Conservation (phyloP, 2,888 invertebrate species). For the Apeira syringaria region DNA sequence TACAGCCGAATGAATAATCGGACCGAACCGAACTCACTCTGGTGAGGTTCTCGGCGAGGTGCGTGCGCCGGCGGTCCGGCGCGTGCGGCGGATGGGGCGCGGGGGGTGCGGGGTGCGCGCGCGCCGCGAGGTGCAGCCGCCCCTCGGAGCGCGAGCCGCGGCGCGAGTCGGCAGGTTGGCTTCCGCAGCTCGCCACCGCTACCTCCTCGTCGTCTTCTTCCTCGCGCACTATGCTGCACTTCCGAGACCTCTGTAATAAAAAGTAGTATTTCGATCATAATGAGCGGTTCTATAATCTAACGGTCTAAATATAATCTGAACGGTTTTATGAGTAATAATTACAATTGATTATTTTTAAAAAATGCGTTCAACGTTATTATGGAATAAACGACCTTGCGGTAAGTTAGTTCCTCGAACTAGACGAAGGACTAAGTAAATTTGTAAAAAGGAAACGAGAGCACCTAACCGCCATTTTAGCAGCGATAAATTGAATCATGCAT, state of each 20-base stretch:
- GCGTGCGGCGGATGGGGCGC: constrained; percentile 83
- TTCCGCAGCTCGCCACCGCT: constrained; percentile 74
- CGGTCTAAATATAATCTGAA: too few species aligned
- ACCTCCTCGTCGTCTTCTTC: constrained; percentile 95
- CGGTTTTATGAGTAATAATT: too few species aligned
- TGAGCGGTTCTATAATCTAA: too few species aligned
- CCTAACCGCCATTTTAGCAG: too few species aligned
- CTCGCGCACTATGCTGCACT: constrained; percentile 96
- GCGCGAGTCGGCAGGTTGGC: constrained; percentile 80
- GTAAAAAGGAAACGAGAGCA: too few species aligned
- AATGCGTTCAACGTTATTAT: too few species aligned
- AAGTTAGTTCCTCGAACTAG: too few species aligned
- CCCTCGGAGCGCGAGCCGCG: constrained; percentile 93
- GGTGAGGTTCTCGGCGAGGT: constrained; percentile 84
- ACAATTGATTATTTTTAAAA: too few species aligned
- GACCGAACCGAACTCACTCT: constrained; percentile 48
- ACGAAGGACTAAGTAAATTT: too few species aligned
- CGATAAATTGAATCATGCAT: too few species aligned
- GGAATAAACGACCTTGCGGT: too few species aligned
- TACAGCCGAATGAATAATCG: constrained; percentile 1
- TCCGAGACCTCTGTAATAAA: constrained; percentile 86
- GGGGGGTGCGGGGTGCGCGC: constrained; percentile 71
- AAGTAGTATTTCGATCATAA: too few species aligned
- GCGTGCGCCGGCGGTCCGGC: constrained; percentile 76
- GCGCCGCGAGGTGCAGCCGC: constrained; percentile 88